Conservation (phyloP, 1,140 invertebrate species). For the Caerostris darwini region DNA sequence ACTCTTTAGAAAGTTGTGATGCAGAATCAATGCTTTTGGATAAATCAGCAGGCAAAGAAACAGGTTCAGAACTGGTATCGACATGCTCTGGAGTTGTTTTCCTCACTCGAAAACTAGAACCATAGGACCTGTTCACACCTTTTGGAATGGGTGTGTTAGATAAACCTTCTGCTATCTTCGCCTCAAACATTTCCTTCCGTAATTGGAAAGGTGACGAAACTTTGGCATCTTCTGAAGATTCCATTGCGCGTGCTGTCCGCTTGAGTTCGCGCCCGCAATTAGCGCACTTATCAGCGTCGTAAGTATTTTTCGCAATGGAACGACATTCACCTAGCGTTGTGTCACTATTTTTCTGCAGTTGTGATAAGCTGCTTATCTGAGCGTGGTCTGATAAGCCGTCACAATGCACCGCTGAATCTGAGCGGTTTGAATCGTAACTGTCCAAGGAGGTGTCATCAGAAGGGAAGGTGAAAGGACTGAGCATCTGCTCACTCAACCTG, state of each 20-base stretch:
- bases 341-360: constrained; percentile 26
- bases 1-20: neutral
- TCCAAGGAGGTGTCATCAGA: constrained; percentile 57
- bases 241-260: neutral
- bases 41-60: neutral
- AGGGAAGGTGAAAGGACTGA: constrained; percentile 25
- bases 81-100: neutral
- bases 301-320: neutral
- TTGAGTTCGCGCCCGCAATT: constrained; percentile 36
- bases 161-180: neutral
- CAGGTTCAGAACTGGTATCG: neutral
- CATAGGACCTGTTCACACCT: neutral
- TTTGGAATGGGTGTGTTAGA: neutral
- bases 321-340: neutral
- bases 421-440: constrained; percentile 25
- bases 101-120: neutral
- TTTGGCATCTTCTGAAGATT: neutral
- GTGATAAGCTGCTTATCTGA: constrained; percentile 45
- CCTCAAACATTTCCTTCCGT: constrained; percentile 25
- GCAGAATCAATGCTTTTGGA: neutral
- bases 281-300: constrained; percentile 14
- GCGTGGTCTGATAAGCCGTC: constrained; percentile 2
- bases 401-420: neutral
- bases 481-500: constrained; percentile 46
- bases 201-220: constrained; percentile 42